Evolutionary conservation across 2,113 vertebrate genomes (phyloP).

Genomic region (Anthoscopus minutus): DNA sequence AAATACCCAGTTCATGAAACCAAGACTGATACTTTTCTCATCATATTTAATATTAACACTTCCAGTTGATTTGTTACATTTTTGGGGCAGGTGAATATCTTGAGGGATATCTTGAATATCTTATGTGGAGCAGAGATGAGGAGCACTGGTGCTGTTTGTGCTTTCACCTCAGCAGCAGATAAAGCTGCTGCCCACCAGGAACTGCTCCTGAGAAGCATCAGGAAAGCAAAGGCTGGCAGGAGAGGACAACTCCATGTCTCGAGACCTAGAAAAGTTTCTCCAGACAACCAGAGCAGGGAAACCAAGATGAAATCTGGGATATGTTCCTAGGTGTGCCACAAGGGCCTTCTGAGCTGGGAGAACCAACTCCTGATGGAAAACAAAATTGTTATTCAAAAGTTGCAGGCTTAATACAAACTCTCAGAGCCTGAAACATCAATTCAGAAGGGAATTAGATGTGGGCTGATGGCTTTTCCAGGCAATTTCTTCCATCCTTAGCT

Average conservation of each 20-base stretch:
- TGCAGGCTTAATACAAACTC: conserved; percentile 2
- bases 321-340: not conserved
- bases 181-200: not conserved
- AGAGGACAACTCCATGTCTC: not conserved
- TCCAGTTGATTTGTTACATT: conserved; percentile 22
- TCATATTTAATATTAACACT: conserved; percentile 20
- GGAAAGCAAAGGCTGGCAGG: not conserved
- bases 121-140: not conserved
- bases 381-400: conserved; percentile 16
- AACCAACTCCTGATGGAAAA: not conserved
- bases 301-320: not conserved
- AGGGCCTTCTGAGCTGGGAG: not conserved
- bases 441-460: conserved; percentile 25
- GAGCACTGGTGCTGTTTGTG: not conserved
- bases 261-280: not conserved
- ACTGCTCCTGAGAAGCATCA: not conserved
- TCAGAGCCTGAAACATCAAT: conserved; percentile 2
- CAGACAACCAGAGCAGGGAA: not conserved
- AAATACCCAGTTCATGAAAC: not conserved
- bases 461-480: conserved; percentile 46
- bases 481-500: conserved; percentile 36
- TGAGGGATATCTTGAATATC: no score
- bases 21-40: not conserved
- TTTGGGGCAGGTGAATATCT: not conserved
- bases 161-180: not conserved